phyloP scores from a whole-genome alignment of 2,888 invertebrate species.

The Dexiosoma caninum region DNA sequence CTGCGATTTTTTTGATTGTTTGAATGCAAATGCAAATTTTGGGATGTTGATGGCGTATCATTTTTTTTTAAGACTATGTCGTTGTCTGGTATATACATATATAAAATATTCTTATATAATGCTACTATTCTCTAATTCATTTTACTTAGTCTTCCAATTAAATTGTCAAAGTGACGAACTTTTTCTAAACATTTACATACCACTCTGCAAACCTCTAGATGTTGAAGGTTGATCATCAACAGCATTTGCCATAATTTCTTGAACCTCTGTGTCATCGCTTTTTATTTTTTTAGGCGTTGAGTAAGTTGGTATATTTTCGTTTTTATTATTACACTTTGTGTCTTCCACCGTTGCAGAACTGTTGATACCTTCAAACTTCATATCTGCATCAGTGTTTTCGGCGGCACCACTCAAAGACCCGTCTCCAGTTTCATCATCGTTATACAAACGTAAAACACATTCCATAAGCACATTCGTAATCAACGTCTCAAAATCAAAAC shows the following conservation, averaged over 20 bases:
- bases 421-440: slow-evolving; percentile 68
- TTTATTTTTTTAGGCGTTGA: slow-evolving; percentile 78
- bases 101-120: too few species aligned
- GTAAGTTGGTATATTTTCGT: slow-evolving; percentile 60
- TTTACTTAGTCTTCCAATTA: too few species aligned
- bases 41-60: too few species aligned
- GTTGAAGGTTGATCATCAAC: slow-evolving; percentile 67
- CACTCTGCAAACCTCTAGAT: slow-evolving; percentile 63
- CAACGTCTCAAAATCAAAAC: slow-evolving; percentile 78
- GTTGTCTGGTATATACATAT: too few species aligned
- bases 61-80: too few species aligned
- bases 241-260: slow-evolving; percentile 74
- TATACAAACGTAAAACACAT: slow-evolving; percentile 77
- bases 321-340: slow-evolving; percentile 58
- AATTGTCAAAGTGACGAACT: too few species aligned
- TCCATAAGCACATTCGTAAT: slow-evolving; percentile 81
- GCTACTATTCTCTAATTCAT: too few species aligned
- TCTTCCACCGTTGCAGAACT: slow-evolving; percentile 11
- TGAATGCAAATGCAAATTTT: too few species aligned
- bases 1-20: too few species aligned
- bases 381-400: slow-evolving; percentile 41
- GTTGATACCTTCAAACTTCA: slow-evolving; percentile 21
- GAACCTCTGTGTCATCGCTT: slow-evolving; percentile 78
- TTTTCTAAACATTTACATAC: slow-evolving; percentile 46
- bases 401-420: slow-evolving; percentile 11